Evolutionary conservation across 2,113 vertebrate genomes (phyloP).

Genomic region (Caranx melampygus): DNA sequence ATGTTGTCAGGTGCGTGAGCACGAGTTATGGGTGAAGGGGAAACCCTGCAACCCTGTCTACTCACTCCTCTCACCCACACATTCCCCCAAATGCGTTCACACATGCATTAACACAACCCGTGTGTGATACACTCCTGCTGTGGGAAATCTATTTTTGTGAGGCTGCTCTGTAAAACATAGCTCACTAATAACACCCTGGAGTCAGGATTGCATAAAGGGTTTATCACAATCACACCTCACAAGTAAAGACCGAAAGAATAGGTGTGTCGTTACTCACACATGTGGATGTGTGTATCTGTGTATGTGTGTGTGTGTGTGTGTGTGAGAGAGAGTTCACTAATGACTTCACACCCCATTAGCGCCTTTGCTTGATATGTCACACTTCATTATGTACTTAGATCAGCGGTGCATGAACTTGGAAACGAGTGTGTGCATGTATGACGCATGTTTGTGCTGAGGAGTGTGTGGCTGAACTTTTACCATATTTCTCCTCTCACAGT

Average conservation of each 20-base stretch:
- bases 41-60: slow-evolving; percentile 29
- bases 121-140: not conserved
- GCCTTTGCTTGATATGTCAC: slow-evolving; percentile 79
- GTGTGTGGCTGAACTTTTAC: slow-evolving; percentile 32
- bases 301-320: slow-evolving; percentile 22
- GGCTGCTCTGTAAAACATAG: slow-evolving; percentile 21
- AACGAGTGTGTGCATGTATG: slow-evolving; percentile 54
- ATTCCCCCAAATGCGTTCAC: slow-evolving; percentile 5
- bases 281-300: slow-evolving; percentile 26
- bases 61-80: slow-evolving; percentile 17
- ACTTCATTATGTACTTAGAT: slow-evolving; percentile 82
- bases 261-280: slow-evolving; percentile 45
- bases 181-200: slow-evolving; percentile 43
- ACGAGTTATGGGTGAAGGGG: slow-evolving; percentile 19
- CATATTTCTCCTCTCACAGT: not conserved
- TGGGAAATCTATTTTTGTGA: slow-evolving; percentile 33
- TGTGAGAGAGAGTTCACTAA: slow-evolving; percentile 71
- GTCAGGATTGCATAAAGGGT: slow-evolving; percentile 30
- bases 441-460: slow-evolving; percentile 52
- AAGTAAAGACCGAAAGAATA: slow-evolving; percentile 38
- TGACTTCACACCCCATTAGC: slow-evolving; percentile 82
- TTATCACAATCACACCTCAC: slow-evolving; percentile 48
- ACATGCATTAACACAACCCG: slow-evolving; percentile 2
- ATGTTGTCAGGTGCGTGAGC: slow-evolving; percentile 47
- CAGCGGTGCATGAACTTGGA: slow-evolving; percentile 73